These are phyloP conservation scores for Bubo blakistoni DNA, from an alignment of 2,113 vertebrate genomes.

Conservation along the genomic window DNA sequence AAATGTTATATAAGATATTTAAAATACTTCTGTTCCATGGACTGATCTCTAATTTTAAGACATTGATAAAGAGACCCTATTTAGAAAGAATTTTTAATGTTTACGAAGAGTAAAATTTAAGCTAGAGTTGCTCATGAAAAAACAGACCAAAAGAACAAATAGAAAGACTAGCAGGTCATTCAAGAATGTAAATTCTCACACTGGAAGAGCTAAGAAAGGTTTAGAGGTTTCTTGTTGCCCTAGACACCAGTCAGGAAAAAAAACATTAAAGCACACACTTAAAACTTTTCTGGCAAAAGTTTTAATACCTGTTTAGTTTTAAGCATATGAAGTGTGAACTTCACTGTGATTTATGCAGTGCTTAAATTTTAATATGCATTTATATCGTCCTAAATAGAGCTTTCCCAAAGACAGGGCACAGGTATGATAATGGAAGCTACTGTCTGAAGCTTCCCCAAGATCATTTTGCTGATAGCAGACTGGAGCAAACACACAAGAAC, in stretches of 20 bases:
- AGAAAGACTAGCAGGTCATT: background rate
- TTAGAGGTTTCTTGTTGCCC: conserved; percentile 14
- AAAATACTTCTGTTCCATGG: background rate
- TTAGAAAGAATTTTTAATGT: background rate
- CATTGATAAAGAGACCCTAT: background rate
- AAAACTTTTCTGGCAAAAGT: background rate
- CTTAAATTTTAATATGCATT: background rate
- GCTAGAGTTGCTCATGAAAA: background rate
- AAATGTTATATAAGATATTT: background rate
- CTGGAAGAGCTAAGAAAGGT: background rate
- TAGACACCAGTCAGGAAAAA: background rate
- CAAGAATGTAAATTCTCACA: background rate
- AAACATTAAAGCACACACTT: background rate
- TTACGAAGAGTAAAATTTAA: background rate
- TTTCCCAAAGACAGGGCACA: background rate
- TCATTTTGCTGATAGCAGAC: background rate
- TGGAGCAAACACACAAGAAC: background rate
- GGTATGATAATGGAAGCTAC: background rate
- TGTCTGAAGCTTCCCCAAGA: background rate
- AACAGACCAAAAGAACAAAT: background rate
- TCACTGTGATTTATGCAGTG: background rate
- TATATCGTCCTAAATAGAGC: background rate
- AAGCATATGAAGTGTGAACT: background rate
- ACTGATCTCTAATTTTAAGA: background rate
- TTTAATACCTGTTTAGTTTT: background rate